Base-by-base conservation (phyloP, 1,140 invertebrate species). In the Papilio glaucus region DNA sequence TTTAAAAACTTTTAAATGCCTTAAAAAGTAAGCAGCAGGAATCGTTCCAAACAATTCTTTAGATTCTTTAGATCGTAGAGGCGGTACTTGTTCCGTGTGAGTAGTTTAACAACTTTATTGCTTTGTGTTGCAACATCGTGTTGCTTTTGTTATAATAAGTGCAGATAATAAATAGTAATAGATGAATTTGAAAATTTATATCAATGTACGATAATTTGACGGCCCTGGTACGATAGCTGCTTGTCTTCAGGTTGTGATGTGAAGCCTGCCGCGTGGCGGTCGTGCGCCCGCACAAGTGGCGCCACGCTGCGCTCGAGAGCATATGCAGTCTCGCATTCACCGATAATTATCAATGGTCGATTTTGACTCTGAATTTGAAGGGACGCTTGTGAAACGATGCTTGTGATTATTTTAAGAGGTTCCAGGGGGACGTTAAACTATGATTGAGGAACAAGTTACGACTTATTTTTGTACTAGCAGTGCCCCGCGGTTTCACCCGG, bases 291-390 rank as follows among this genome's bases (percentile, higher is more conserved):
- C 49, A 76, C 61, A 38, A 76, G 72, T 45, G 75, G 75, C 75
- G 72, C 61, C 75, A 71, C 63, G 75, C 72, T 73, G 75, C 69
- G 72, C 41, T 76, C 75, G 72, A 76, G 75, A 76, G 75, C 75
- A 76, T 75, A 73, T 75, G 70, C 62, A 45, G 41, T 45, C 37
- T 69, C 37, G 65, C 42, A 69, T 69, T 69, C 65, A 69, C 24
- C 10, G 38, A 45, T 49, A 69, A 69, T 69, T 45, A 53, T 45
- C n/a, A 69, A 49, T 69, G 9, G 61, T 53, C 7, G 45, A 53
- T 63, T n/a, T 39, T 63, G 37, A 63, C 61, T 63, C n/a, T 37
- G 61, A 39, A 39, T 1, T 37, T 15, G 26, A 61, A n/a, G n/a
- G n/a, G n/a, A n/a, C n/a, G n/a, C n/a, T n/a, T n/a, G n/a, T n/a